Evolutionary conservation across 1,140 invertebrate genomes (phyloP).

Genomic region (Aphaenogaster floridana): DNA sequence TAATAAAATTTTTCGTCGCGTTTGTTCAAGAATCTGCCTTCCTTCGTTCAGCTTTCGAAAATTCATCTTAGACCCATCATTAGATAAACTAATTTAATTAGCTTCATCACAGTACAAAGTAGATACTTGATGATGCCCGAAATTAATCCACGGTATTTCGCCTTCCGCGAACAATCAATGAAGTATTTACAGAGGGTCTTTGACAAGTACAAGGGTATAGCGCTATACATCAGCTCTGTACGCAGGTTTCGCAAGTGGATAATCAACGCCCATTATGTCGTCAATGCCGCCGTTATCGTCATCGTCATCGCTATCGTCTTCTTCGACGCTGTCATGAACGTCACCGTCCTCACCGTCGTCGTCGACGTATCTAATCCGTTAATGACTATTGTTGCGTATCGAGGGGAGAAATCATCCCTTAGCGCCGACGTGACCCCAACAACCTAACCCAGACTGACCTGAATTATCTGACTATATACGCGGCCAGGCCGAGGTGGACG

Average conservation of each 20-base stretch:
- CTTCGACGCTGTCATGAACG: constrained; percentile 10
- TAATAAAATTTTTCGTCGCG: background rate
- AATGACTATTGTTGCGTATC: constrained; percentile 81
- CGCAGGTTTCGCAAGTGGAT: constrained; percentile 63
- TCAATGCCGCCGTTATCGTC: constrained; percentile 35
- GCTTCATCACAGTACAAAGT: background rate
- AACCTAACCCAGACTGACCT: constrained; percentile 73
- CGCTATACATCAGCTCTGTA: constrained; percentile 68
- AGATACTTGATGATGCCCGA: background rate
- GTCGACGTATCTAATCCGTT: constrained; percentile 70
- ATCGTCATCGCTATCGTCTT: constrained; percentile 37
- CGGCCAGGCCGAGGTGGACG: constrained; percentile 58
- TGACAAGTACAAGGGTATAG: background rate
- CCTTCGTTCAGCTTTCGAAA: background rate
- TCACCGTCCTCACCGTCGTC: constrained; percentile 46
- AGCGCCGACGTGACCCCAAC: constrained; percentile 61
- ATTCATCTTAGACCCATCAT: background rate
- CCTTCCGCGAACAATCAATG: background rate
- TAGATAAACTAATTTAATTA: background rate
- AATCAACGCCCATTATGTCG: constrained; percentile 69
- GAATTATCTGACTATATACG: constrained; percentile 75
- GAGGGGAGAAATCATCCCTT: constrained; percentile 68
- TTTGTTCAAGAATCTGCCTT: no score
- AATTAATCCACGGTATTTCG: background rate
- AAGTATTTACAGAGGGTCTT: constrained; percentile 1